Evolutionary conservation across 2,888 invertebrate species (phyloP).

Genomic region (Balanococcus diminutus): DNA sequence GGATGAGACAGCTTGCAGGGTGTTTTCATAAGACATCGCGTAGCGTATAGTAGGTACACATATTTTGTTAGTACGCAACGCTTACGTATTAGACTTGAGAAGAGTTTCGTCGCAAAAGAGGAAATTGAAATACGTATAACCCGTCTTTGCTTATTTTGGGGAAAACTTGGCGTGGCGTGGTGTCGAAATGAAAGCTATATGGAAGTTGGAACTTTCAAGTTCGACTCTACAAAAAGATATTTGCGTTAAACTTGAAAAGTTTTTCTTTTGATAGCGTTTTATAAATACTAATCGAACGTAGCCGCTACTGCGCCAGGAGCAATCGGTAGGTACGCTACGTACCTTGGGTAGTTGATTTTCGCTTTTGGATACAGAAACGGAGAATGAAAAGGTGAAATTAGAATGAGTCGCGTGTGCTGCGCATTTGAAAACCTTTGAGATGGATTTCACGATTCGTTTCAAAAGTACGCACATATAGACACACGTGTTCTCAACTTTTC

Average conservation of each 20-base stretch:
- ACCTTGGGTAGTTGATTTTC: background rate
- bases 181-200: constrained; percentile 11
- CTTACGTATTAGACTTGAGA: no score
- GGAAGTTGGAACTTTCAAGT: constrained; percentile 3
- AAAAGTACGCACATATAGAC: background rate
- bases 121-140: constrained; percentile 34
- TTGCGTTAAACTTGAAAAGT: constrained; percentile 38
- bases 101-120: constrained; percentile 37
- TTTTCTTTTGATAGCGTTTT: background rate
- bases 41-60: no score
- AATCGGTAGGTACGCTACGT: background rate
- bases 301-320: background rate
- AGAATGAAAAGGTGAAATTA: background rate
- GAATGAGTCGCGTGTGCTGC: background rate
- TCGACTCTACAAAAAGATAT: constrained; percentile 8
- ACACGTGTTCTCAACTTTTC: background rate
- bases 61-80: no score
- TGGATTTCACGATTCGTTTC: background rate
- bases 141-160: constrained; percentile 9
- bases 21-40: no score
- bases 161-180: background rate
- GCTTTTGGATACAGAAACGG: background rate
- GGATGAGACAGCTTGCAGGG: no score
- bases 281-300: constrained; percentile 38
- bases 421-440: background rate